These are phyloP conservation scores for Parnassius glacialis DNA, from an alignment of 2,888 invertebrate species.

Conservation along the genomic window DNA sequence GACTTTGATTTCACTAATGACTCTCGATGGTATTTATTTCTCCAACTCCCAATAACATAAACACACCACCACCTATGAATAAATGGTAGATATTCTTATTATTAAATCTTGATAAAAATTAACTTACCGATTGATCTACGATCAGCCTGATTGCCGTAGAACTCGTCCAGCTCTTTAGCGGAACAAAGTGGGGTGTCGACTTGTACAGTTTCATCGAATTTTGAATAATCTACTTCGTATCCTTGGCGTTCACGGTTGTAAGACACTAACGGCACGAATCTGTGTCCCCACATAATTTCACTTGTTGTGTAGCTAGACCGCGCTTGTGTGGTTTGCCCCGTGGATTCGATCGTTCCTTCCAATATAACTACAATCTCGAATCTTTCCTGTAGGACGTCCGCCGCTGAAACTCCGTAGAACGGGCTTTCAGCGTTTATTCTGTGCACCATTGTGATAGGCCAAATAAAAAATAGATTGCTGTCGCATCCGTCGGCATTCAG, in stretches of 20 bases:
- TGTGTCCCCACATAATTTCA: conserved; percentile 91
- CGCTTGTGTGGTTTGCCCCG: conserved; percentile 87
- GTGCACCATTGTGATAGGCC: conserved; percentile 96
- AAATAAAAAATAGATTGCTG: conserved; percentile 93
- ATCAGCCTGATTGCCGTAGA: conserved; percentile 81
- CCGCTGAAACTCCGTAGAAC: conserved; percentile 90
- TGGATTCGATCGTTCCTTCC: conserved; percentile 91
- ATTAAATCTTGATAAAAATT: neutral
- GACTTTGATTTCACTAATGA: too few species aligned
- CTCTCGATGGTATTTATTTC: too few species aligned
- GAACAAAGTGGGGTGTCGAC: conserved; percentile 90
- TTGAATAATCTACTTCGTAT: conserved; percentile 90
- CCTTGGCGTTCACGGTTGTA: conserved; percentile 88
- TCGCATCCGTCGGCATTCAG: conserved; percentile 88
- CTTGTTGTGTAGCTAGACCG: conserved; percentile 88
- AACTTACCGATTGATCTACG: conserved; percentile 79
- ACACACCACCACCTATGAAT: too few species aligned
- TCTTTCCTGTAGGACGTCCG: conserved; percentile 89
- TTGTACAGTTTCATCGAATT: conserved; percentile 89
- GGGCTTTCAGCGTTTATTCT: conserved; percentile 91
- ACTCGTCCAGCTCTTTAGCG: conserved; percentile 83
- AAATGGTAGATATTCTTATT: too few species aligned
- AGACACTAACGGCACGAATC: conserved; percentile 86
- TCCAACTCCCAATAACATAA: too few species aligned
- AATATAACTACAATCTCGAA: conserved; percentile 92